Evolutionary conservation across 2,888 invertebrate species (phyloP).

Genomic region (Torymus tubicola): DNA sequence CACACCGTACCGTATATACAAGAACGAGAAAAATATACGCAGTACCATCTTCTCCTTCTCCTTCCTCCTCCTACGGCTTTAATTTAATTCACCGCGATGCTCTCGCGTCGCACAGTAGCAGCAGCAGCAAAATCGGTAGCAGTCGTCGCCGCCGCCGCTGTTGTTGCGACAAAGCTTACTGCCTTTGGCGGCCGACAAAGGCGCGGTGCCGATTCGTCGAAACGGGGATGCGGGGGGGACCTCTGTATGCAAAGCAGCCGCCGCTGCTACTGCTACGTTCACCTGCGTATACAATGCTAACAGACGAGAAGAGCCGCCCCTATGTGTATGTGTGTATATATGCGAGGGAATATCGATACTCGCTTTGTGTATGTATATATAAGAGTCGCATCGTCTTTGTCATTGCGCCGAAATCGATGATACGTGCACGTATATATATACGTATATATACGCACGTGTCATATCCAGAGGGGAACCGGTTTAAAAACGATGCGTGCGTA

Average conservation of each 20-base stretch:
- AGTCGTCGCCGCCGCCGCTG: slow-evolving; percentile 9
- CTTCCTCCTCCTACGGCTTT: background rate
- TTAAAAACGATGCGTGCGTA: no score
- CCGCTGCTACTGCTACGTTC: slow-evolving; percentile 24
- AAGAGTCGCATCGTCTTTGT: background rate
- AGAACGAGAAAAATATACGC: background rate
- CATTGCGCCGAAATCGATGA: slow-evolving; percentile 18
- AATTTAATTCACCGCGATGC: slow-evolving; percentile 27
- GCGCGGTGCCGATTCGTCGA: slow-evolving; percentile 46
- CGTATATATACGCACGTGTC: background rate
- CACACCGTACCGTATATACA: background rate
- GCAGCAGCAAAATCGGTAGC: slow-evolving; percentile 44
- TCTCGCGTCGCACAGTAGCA: slow-evolving; percentile 9
- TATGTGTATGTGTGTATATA: background rate
- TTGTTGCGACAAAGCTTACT: slow-evolving; percentile 34
- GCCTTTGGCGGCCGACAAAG: slow-evolving; percentile 45
- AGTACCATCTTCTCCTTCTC: slow-evolving; percentile 3
- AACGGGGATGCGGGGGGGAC: slow-evolving; percentile 1
- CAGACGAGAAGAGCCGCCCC: background rate
- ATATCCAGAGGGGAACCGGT: slow-evolving; percentile 2
- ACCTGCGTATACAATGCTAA: slow-evolving; percentile 43
- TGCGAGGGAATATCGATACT: no score
- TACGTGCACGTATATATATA: no score
- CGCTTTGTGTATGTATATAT: no score
- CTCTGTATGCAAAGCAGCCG: slow-evolving; percentile 53